Conservation (phyloP, 2,113 vertebrate genomes). For the Triplophysa tibetana region DNA sequence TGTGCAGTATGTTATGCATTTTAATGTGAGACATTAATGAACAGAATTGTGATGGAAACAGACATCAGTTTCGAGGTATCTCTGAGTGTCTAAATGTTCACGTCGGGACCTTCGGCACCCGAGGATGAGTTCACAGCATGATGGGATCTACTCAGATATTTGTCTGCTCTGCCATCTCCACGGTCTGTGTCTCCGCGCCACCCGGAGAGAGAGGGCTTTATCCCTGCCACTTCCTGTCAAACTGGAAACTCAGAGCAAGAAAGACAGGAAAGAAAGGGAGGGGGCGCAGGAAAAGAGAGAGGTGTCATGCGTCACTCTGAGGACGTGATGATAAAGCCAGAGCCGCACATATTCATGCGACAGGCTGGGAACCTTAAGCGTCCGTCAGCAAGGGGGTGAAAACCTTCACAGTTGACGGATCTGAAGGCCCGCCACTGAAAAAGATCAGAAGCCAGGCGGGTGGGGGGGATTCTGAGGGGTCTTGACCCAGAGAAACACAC, state of each 20-base stretch:
- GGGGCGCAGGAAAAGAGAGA: background rate
- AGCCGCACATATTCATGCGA: conserved; percentile 8
- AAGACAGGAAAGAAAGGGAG: background rate
- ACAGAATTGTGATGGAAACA: too few species aligned
- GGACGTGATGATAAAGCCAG: background rate
- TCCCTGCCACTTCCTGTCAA: conserved; percentile 44
- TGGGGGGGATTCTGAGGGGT: conserved; percentile 29
- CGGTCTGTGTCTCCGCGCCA: conserved; percentile 45
- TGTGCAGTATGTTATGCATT: too few species aligned
- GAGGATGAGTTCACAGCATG: conserved; percentile 37
- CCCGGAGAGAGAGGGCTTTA: conserved; percentile 12
- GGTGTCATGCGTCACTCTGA: background rate
- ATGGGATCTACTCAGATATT: conserved; percentile 38
- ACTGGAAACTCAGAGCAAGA: conserved; percentile 41
- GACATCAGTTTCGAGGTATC: too few species aligned
- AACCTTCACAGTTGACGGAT: conserved; percentile 31
- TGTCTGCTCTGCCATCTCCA: conserved; percentile 41
- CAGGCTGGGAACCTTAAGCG: background rate
- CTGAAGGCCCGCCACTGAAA: background rate
- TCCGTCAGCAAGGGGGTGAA: background rate
- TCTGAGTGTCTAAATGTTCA: background rate
- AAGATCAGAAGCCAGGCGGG: conserved; percentile 37
- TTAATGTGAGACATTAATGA: too few species aligned
- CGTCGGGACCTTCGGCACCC: conserved; percentile 15
- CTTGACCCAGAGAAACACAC: conserved; percentile 30